A percentile compares a stretch with the other conserved stretches of the same genome.
Conservation (phyloP, 2,113 vertebrate genomes). For the Gracilinanus agilis region DNA sequence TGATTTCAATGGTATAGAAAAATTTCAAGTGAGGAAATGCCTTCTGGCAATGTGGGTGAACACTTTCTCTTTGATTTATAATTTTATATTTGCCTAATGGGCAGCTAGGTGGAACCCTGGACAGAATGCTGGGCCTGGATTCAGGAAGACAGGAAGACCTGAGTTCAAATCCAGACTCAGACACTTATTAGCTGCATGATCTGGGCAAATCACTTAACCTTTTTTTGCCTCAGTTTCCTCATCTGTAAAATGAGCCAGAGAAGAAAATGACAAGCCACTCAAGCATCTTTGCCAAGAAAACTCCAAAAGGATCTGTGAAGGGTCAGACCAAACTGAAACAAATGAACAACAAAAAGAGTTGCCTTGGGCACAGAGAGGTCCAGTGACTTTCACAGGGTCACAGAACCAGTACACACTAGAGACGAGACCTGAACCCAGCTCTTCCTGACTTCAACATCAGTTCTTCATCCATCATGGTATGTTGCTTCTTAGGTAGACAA, state of each 20-base stretch:
- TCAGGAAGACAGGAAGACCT: too few relatives aligned
- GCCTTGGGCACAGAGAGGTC: constrained; percentile 29
- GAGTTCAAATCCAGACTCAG: too few relatives aligned
- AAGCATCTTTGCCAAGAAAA: too few relatives aligned
- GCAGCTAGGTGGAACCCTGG: too few relatives aligned
- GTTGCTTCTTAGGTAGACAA: background rate
- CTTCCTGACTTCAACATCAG: background rate
- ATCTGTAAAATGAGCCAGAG: too few relatives aligned
- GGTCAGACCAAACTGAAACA: too few relatives aligned
- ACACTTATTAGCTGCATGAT: too few relatives aligned
- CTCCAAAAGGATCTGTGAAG: too few relatives aligned
- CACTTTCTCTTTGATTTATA: background rate
- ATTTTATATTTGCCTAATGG: background rate
- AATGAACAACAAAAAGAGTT: constrained; percentile 12
- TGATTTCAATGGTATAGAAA: background rate
- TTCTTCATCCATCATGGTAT: background rate
- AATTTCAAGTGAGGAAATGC: background rate
- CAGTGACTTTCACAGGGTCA: background rate
- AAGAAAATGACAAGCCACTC: too few relatives aligned
- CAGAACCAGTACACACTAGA: background rate
- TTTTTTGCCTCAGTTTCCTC: too few relatives aligned
- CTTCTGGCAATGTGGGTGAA: background rate
- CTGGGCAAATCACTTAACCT: too few relatives aligned
- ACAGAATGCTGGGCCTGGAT: too few relatives aligned
- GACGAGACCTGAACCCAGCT: background rate